Conservation (phyloP, 2,797 vertebrate species). For the Tragopan temminckii region DNA sequence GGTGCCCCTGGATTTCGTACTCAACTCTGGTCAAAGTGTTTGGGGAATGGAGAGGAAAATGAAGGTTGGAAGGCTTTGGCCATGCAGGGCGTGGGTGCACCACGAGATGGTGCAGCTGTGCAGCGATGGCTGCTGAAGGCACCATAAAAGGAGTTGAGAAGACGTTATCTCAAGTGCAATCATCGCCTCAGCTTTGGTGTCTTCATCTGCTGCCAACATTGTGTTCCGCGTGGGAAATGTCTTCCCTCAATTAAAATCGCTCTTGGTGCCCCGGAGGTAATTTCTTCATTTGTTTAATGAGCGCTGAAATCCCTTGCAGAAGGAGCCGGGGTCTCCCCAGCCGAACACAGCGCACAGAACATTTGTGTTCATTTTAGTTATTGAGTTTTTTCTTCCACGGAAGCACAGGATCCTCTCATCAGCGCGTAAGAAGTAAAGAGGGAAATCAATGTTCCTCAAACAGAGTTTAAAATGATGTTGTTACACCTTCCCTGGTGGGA, state of each 20-base stretch:
- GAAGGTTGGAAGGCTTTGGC: background rate
- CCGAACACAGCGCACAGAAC: background rate
- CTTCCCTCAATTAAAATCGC: background rate
- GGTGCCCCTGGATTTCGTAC: background rate
- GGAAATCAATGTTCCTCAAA: background rate
- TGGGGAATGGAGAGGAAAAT: fast-evolving
- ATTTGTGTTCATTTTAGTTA: fast-evolving
- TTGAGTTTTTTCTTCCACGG: background rate
- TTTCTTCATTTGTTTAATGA: background rate
- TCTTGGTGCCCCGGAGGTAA: background rate
- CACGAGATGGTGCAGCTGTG: constrained; percentile 67
- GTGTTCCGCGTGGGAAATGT: fast-evolving
- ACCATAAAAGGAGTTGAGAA: fast-evolving
- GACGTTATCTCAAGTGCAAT: fast-evolving
- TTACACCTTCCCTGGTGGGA: background rate
- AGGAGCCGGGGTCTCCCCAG: fast-evolving
- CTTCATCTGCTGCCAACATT: background rate
- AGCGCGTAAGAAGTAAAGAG: background rate
- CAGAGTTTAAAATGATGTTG: background rate
- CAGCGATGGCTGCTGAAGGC: constrained; percentile 31
- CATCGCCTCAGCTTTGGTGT: background rate
- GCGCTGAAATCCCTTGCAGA: background rate
- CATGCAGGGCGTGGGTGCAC: background rate
- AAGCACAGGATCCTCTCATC: background rate
- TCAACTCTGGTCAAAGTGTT: fast-evolving